Percentiles rank a stretch among this genome's conserved stretches.
These are phyloP conservation scores for Nemopilema nomurai DNA, from an alignment of 30 jellyfish, hydroid and myxozoan species.

Conservation along the genomic window DNA sequence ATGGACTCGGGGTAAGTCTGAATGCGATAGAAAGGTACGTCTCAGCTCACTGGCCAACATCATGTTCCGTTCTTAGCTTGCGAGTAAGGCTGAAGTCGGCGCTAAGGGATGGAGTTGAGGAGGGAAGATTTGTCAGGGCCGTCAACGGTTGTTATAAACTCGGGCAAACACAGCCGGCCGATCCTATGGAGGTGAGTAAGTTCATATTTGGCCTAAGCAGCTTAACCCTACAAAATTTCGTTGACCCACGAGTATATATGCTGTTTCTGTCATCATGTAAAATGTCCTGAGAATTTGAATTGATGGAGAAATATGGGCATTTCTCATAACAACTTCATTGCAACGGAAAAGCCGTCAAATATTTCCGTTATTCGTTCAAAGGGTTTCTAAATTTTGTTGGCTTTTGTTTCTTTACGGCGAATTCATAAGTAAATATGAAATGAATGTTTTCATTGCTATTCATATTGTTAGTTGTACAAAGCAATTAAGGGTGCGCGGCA, in stretches of 20 bases:
- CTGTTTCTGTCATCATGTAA: no score
- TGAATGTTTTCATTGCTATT: no score
- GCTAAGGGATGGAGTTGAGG: constrained; percentile 72
- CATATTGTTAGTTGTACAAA: no score
- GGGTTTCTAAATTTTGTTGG: no score
- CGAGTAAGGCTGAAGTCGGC: constrained; percentile 70
- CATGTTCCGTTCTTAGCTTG: constrained; percentile 64
- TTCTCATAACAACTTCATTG: no score
- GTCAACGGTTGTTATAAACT: constrained; percentile 57
- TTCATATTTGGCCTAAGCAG: constrained; percentile 1
- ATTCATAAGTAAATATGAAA: no score
- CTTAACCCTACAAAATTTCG: no score
- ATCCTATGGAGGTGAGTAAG: constrained; percentile 48
- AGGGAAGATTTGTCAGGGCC: constrained; percentile 62
- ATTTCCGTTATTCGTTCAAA: no score
- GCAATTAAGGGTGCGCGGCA: background rate
- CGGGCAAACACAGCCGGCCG: constrained; percentile 49
- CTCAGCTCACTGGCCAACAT: constrained; percentile 65
- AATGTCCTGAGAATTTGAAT: no score
- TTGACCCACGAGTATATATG: no score
- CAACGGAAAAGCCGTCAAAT: no score
- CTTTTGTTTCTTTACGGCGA: background rate
- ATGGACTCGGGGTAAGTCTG: constrained; percentile 72
- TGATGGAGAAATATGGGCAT: no score
- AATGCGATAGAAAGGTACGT: constrained; percentile 63